These are phyloP conservation scores for Ranitomeya variabilis DNA, from an alignment of 2,113 vertebrate species.

Conservation along the genomic window DNA sequence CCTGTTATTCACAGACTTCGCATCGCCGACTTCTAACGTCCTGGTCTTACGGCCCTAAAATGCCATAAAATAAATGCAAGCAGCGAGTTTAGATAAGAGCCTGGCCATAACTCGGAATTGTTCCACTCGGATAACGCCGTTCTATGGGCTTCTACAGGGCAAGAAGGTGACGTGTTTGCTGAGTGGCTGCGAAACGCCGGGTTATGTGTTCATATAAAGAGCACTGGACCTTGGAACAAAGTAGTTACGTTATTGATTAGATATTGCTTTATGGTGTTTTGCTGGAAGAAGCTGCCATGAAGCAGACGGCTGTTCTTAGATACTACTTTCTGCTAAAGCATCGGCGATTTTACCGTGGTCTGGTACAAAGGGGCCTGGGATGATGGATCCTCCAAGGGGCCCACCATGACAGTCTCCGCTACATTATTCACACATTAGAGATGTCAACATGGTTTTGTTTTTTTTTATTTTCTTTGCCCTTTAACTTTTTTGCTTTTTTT, in stretches of 20 bases:
- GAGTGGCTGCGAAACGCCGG: background rate
- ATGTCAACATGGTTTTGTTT: no score
- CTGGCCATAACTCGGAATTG: constrained; percentile 37
- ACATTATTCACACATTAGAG: background rate
- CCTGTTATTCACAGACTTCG: background rate
- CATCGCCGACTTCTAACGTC: background rate
- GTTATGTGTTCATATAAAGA: background rate
- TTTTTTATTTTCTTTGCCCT: background rate
- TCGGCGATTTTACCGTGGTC: background rate
- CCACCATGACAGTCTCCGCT: background rate
- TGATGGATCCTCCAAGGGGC: background rate
- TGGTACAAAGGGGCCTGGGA: background rate
- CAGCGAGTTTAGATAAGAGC: constrained; percentile 32
- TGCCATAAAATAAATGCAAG: constrained; percentile 47
- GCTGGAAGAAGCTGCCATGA: background rate
- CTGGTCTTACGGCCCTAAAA: background rate
- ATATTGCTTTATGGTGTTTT: constrained; percentile 31
- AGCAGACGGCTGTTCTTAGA: background rate
- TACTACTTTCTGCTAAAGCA: background rate
- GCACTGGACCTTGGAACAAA: constrained; percentile 38
- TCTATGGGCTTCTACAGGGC: background rate
- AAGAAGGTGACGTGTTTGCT: background rate
- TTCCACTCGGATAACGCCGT: constrained; percentile 25
- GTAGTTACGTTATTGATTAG: constrained; percentile 33
- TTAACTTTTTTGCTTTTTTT: no score